phyloP scores from a whole-genome alignment of 2,797 vertebrate species.

The Chelon auratus region DNA sequence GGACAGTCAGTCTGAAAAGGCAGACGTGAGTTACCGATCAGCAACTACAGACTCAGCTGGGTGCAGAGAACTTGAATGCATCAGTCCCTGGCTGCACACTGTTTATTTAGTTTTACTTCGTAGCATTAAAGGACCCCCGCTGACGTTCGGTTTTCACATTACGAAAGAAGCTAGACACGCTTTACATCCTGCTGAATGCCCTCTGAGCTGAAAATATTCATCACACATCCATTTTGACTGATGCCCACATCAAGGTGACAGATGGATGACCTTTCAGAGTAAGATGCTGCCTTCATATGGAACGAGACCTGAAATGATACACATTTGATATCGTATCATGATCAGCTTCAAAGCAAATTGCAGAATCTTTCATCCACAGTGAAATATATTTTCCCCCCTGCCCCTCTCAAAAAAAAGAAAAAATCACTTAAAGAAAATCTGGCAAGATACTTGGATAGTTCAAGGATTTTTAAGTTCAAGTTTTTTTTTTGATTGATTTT shows the following conservation, averaged over 20 bases:
- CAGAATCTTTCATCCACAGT: neutral
- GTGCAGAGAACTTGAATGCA: conserved; percentile 14
- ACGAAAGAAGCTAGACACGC: neutral
- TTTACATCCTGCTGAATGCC: neutral
- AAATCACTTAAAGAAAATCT: neutral
- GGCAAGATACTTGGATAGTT: neutral
- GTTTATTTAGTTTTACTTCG: conserved; percentile 32
- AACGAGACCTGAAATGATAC: conserved; percentile 2
- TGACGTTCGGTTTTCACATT: conserved; percentile 25
- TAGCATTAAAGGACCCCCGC: conserved; percentile 10
- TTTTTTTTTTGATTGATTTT: neutral
- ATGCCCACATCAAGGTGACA: neutral
- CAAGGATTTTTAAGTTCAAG: neutral
- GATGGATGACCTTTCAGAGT: neutral
- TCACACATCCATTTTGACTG: neutral
- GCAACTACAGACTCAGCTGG: conserved; percentile 19
- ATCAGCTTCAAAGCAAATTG: conserved; percentile 5
- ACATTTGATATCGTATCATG: neutral
- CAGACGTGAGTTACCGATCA: conserved; percentile 43
- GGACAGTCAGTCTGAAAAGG: neutral
- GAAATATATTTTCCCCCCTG: neutral
- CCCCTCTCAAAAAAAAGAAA: no score
- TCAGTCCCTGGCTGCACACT: neutral
- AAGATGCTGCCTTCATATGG: neutral
- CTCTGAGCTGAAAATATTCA: conserved; percentile 13